phyloP scores from a whole-genome alignment of 1,140 invertebrate genomes.

The Sesamia nonagrioides region DNA sequence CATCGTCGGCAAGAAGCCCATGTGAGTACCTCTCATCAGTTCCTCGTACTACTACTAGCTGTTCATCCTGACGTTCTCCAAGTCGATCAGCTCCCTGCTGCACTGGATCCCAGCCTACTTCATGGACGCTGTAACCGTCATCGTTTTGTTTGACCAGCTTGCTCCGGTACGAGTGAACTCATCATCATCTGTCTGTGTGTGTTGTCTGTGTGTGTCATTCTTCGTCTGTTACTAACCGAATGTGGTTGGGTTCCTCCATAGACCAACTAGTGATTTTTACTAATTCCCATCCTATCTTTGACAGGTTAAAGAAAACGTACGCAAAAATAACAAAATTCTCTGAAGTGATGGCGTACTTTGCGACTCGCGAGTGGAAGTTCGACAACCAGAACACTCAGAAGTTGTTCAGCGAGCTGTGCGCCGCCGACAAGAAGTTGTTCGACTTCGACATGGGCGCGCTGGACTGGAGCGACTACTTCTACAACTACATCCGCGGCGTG shows the following conservation, averaged over 20 bases:
- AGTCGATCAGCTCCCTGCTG: too few relatives aligned
- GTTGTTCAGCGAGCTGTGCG: slow-evolving; percentile 77
- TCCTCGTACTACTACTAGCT: neutral
- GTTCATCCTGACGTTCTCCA: neutral
- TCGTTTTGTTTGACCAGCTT: too few relatives aligned
- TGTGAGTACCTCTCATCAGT: slow-evolving; percentile 83
- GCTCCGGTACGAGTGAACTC: too few relatives aligned
- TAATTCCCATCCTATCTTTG: neutral
- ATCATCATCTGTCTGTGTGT: too few relatives aligned
- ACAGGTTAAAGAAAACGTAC: slow-evolving; percentile 92
- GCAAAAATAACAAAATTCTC: slow-evolving; percentile 92
- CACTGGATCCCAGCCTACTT: too few relatives aligned
- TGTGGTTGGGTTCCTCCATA: too few relatives aligned
- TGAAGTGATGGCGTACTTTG: slow-evolving; percentile 91
- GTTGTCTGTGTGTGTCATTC: too few relatives aligned
- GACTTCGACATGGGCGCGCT: slow-evolving; percentile 88
- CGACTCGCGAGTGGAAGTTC: slow-evolving; percentile 91
- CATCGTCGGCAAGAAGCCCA: slow-evolving; percentile 88
- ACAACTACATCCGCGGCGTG: slow-evolving; percentile 88
- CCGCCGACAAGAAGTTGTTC: slow-evolving; percentile 88
- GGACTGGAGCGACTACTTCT: slow-evolving; percentile 89
- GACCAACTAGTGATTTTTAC: neutral
- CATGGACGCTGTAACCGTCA: too few relatives aligned
- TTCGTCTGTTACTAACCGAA: too few relatives aligned
- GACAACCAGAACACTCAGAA: slow-evolving; percentile 90